These are phyloP conservation scores for Drosophila kanapiae DNA, from an alignment of 1,140 invertebrate species.

Conservation along the genomic window DNA sequence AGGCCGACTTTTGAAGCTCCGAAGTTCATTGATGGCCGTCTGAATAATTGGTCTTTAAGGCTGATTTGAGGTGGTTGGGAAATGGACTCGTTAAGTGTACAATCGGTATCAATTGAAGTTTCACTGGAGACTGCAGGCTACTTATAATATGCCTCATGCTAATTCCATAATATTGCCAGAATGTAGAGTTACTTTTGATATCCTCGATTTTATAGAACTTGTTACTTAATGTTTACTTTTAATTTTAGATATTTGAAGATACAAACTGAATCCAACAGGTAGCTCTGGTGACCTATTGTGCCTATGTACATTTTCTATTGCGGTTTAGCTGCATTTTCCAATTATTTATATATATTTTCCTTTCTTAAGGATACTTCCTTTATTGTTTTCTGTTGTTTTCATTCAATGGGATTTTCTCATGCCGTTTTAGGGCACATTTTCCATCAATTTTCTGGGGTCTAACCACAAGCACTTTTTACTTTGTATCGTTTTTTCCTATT, in stretches of 20 bases:
- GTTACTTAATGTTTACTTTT: neutral
- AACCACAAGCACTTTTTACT: constrained; percentile 61
- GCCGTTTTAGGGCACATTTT: constrained; percentile 46
- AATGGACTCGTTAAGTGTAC: constrained; percentile 9
- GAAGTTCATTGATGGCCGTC: constrained; percentile 1
- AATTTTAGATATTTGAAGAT: neutral
- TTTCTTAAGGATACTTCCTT: constrained; percentile 16
- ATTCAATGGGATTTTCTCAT: constrained; percentile 66
- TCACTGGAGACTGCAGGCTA: too few relatives aligned
- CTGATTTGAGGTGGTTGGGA: constrained; percentile 18
- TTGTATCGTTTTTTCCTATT: constrained; percentile 33
- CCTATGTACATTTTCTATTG: neutral
- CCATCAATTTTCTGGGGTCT: constrained; percentile 12
- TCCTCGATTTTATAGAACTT: too few relatives aligned
- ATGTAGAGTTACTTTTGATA: neutral
- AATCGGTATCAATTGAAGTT: constrained; percentile 3
- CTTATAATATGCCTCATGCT: too few relatives aligned
- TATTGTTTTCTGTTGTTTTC: neutral
- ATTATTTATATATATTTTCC: constrained; percentile 12
- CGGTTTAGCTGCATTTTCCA: constrained; percentile 17
- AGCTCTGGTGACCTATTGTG: neutral
- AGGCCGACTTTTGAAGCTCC: neutral
- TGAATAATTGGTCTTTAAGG: constrained; percentile 13
- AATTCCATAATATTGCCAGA: too few relatives aligned
- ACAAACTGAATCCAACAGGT: constrained; percentile 11